Base-by-base conservation (phyloP, 1,140 invertebrate species). In the Oedothorax gibbosus region DNA sequence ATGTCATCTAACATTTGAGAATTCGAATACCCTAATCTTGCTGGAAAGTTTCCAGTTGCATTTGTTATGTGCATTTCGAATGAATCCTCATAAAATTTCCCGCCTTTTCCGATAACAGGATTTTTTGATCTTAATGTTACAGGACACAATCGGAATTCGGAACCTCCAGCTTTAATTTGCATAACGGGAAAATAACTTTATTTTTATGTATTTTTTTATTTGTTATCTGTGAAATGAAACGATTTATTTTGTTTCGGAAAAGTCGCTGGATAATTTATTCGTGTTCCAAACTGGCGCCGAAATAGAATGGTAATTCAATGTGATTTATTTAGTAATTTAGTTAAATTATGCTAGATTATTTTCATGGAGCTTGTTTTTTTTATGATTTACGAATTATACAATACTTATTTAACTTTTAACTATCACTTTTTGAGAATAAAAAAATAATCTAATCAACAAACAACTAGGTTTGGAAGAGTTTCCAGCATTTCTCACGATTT, bases 61-160 rank as follows among this genome's bases (percentile, higher is more conserved):
- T 81, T 81, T 57, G 79, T 71, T 81, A 81, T 81, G 79, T 81
- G 79, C 79, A 81, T 81, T 81, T 71, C 66, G 72, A 81, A 81
- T 81, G 79, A 81, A 81, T 50, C 54, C 79, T 71, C 79, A 81
- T 81, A 81, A 81, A 81, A 81, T 18, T 53, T 56, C 53, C 68
- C 54, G 35, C 53, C 62, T 71, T 81, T 81, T 81, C 72, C 79
- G 79, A 81, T 81, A 81, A 81, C 66, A 81, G 79, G 54, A 81
- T 56, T 71, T 81, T 81, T 81, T 81, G 79, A 81, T 81, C 79
- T 81, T 81, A 81, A 81, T 81, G 79, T 72, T 56, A 50, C 54
- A 56, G 62, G 64, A 81, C 69, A 81, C 35, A 81, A 81, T 81
- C 79, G 53, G 68, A 53, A 54, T 81, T 81, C 35, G 68, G 53